Evolutionary conservation across 2,797 vertebrate genomes (phyloP).

Genomic region (Sebastes matsubarae): DNA sequence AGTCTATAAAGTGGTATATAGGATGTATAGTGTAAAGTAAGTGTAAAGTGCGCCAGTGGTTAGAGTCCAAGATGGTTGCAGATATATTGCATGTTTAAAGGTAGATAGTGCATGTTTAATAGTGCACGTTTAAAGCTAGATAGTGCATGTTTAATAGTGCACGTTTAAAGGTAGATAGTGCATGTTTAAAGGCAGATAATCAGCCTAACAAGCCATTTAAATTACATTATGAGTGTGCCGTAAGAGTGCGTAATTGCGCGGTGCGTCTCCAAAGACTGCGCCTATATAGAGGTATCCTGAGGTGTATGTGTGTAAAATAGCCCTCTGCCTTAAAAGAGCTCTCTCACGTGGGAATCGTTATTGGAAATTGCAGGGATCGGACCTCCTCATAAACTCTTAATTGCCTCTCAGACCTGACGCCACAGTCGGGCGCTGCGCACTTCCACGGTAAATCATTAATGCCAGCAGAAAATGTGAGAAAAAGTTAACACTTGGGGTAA

Average conservation of each 20-base stretch:
- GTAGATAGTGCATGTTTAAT: no score
- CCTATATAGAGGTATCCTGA: background rate
- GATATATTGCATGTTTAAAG: no score
- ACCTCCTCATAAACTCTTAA: constrained; percentile 79
- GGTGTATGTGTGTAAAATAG: constrained; percentile 22
- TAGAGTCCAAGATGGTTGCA: no score
- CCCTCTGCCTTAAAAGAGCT: constrained; percentile 4
- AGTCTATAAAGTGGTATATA: no score
- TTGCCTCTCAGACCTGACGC: constrained; percentile 81
- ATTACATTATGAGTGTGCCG: background rate
- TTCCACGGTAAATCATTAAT: constrained; percentile 78
- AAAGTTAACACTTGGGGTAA: constrained; percentile 78
- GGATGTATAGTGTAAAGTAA: no score
- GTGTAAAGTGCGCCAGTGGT: no score
- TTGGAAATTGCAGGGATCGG: constrained; percentile 71
- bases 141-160: no score
- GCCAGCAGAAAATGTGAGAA: constrained; percentile 77
- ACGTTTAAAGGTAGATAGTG: no score
- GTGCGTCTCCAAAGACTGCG: constrained; percentile 3
- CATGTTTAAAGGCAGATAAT: no score
- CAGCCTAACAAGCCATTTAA: background rate
- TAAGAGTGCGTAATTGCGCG: constrained; percentile 17
- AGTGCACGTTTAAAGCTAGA: no score
- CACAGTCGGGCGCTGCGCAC: constrained; percentile 66
- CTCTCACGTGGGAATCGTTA: constrained; percentile 73